Percentiles rank a stretch among this genome's conserved stretches.
phyloP scores from a whole-genome alignment of 1,140 invertebrate genomes.

The Drosophila simulans region DNA sequence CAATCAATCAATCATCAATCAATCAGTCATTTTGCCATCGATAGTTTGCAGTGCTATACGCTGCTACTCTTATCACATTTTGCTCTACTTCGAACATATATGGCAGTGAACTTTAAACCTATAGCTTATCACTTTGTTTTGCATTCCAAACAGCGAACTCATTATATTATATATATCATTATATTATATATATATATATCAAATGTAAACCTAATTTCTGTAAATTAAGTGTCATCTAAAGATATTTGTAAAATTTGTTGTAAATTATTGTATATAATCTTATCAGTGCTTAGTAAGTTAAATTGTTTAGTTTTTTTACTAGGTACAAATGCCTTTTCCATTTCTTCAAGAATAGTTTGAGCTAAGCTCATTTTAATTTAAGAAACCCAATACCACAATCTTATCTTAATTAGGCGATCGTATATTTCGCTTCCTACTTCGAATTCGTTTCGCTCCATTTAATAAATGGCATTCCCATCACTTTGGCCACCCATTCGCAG shows the following conservation, averaged over 20 bases:
- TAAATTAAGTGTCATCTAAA: no score
- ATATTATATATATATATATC: no score
- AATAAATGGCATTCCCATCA: slow-evolving; percentile 48
- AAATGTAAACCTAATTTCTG: no score
- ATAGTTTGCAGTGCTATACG: slow-evolving; percentile 1
- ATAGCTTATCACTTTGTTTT: slow-evolving; percentile 6
- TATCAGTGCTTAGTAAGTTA: not conserved
- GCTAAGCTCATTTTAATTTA: not conserved
- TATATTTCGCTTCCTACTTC: slow-evolving; percentile 4
- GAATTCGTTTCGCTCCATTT: slow-evolving; percentile 48
- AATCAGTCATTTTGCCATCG: not conserved
- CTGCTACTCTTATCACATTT: slow-evolving; percentile 5
- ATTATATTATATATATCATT: no score
- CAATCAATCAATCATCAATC: slow-evolving; percentile 53
- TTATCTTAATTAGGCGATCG: slow-evolving; percentile 7
- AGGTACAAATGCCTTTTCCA: not conserved
- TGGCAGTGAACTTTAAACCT: not conserved
- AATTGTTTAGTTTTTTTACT: no score
- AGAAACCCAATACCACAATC: not conserved
- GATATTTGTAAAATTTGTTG: no score
- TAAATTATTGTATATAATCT: not conserved
- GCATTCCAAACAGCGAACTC: not conserved
- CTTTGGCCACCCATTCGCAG: slow-evolving; percentile 24
- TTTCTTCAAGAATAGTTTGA: no score
- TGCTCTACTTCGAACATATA: slow-evolving; percentile 8